phyloP scores from a whole-genome alignment of 2,113 vertebrate species.

The Sapajus apella region DNA sequence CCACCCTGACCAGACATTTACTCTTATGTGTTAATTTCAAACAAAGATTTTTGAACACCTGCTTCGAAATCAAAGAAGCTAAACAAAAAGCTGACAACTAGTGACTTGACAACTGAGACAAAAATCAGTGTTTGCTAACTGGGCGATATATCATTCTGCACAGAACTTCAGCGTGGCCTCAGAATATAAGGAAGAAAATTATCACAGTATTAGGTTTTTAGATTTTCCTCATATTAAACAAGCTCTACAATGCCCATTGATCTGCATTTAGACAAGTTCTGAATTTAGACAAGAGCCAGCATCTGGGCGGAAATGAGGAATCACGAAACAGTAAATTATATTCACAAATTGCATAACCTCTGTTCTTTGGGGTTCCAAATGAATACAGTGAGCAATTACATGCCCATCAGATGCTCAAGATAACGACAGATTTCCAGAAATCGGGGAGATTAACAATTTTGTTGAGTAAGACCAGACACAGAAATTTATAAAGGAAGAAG shows the following conservation, averaged over 20 bases:
- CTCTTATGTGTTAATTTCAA: conserved; percentile 20
- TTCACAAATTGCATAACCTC: conserved; percentile 59
- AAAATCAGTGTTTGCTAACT: neutral
- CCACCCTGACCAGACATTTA: neutral
- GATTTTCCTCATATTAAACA: conserved; percentile 64
- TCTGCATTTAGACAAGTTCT: conserved; percentile 75
- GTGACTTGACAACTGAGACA: neutral
- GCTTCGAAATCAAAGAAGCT: conserved; percentile 22
- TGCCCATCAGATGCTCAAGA: conserved; percentile 41
- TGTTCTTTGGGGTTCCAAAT: neutral
- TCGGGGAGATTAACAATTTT: conserved; percentile 42
- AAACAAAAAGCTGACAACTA: neutral
- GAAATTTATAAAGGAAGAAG: conserved; percentile 66
- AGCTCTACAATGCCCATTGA: conserved; percentile 57
- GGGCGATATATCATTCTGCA: neutral
- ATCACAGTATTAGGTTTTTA: conserved; percentile 20
- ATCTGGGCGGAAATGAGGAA: conserved; percentile 74
- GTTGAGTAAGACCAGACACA: conserved; percentile 42
- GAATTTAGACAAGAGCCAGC: conserved; percentile 72
- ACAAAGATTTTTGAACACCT: neutral
- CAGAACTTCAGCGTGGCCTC: conserved; percentile 7
- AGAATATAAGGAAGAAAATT: conserved; percentile 28
- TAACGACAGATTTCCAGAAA: neutral
- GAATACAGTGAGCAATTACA: conserved; percentile 55
- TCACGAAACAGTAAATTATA: conserved; percentile 66